Evolutionary conservation across 2,888 invertebrate genomes (phyloP), one percentile per base, ranked within the genome.

Genomic region (Macaria notata): DNA sequence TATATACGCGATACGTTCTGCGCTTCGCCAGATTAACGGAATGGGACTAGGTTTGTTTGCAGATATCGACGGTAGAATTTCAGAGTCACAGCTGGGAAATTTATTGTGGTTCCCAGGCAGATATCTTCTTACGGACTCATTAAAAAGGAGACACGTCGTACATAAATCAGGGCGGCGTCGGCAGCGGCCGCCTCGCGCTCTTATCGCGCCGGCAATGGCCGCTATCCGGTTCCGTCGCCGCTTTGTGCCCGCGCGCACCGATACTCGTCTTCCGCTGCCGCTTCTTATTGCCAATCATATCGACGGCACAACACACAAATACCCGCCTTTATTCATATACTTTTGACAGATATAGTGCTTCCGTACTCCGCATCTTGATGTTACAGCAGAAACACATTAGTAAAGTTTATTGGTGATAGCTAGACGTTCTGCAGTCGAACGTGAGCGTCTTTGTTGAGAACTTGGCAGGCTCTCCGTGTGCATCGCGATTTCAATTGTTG

Each of bases 41-140:
- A 59, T 45, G 54, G 54, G 79, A 84, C 84, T 81, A 81, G 82
- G 84, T 86, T 84, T 86, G 86, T 86, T 86, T 84, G 82, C 79
- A 84, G 89, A 90, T 91, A 91, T 90, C 90, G 89, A 88, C 81
- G 76, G 78, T 83, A 82, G 79, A 84, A 79, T 91, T 88, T 88
- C 75, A 79, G 74, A 86, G 88, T 86, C 87, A 81, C 84, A 78
- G 83, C 78, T 75, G 66, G 78, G 72, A 84, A 87, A 90, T 90
- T 90, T 90, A 91, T 90, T 84, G 86, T 84, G 79, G 83, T 79
- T 80, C 82, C 84, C 83, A 72, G 76, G 78, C 81, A 84, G 88
- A 90, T 91, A 91, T 90, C 89, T 88, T 90, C 88, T 89, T 90
- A 88, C 88, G 77, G 86, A 84, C 90, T 90, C 91, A 90, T 91